Conservation (phyloP, 1,140 invertebrate species). For the Danaus plexippus region DNA sequence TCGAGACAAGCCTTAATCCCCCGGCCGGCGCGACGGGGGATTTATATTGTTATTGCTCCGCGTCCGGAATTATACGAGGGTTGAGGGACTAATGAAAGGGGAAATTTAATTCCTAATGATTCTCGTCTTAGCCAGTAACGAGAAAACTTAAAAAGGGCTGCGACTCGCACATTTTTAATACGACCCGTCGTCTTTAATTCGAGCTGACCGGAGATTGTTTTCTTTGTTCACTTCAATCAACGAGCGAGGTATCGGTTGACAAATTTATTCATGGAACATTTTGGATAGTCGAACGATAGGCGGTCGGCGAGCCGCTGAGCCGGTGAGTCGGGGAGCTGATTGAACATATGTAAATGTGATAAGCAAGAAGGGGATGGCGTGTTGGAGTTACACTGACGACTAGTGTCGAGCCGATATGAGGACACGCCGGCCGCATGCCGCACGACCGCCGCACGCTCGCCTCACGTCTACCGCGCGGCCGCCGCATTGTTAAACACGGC, state of each 20-base stretch:
- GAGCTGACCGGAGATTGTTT: conserved; percentile 49
- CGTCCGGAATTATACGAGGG: conserved; percentile 71
- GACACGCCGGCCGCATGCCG: conserved; percentile 21
- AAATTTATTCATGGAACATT: conserved; percentile 69
- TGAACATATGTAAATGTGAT: conserved; percentile 67
- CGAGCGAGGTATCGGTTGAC: conserved; percentile 58
- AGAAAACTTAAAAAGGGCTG: conserved; percentile 68
- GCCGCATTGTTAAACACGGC: conserved; percentile 54
- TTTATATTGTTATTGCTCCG: conserved; percentile 72
- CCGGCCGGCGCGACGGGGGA: conserved; percentile 68
- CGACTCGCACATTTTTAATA: conserved; percentile 60
- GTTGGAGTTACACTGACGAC: conserved; percentile 23
- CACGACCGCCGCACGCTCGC: conserved; percentile 24
- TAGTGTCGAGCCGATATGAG: conserved; percentile 27
- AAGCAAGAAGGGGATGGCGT: conserved; percentile 48
- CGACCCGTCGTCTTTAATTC: conserved; percentile 37
- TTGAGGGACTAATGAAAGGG: conserved; percentile 72
- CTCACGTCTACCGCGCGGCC: conserved; percentile 21
- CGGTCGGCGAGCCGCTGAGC: conserved; percentile 20
- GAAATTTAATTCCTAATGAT: conserved; percentile 73
- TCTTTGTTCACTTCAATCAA: conserved; percentile 43
- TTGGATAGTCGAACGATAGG: conserved; percentile 59
- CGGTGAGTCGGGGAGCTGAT: conserved; percentile 29
- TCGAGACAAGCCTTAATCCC: conserved; percentile 71
- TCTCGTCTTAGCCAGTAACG: conserved; percentile 71